Percentiles rank a stretch among this genome's conserved stretches.
Conservation (phyloP, 2,113 vertebrate genomes). For the Arizona elegans region DNA sequence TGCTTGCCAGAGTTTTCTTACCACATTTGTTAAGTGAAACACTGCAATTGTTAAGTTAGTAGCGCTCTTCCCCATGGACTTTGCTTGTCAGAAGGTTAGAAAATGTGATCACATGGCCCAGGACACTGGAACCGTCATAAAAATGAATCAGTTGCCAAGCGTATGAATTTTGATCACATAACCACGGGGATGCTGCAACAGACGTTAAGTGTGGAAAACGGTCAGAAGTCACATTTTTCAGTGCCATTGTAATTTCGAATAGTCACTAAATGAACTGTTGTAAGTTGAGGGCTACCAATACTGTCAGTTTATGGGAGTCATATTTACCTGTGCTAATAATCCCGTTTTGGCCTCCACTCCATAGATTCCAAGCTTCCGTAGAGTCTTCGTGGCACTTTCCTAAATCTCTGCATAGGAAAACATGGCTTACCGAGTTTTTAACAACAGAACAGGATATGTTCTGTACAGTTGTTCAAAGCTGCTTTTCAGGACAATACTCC, state of each 20-base stretch:
- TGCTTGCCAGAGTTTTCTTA: not conserved
- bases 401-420: not conserved
- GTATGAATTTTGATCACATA: not conserved
- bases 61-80: not conserved
- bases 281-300: not conserved
- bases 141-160: not conserved
- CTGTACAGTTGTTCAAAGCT: not conserved
- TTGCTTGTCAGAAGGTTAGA: not conserved
- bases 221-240: not conserved
- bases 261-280: not conserved
- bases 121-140: not conserved
- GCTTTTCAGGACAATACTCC: not conserved
- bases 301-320: not conserved
- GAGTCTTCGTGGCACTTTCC: not conserved
- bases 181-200: not conserved
- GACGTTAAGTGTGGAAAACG: not conserved
- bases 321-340: not conserved
- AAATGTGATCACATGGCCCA: not conserved
- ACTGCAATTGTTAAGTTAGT: not conserved
- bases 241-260: not conserved
- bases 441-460: not conserved
- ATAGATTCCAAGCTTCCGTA: not conserved
- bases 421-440: not conserved
- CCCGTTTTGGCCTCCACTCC: not conserved
- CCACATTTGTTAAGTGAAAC: not conserved